Percentiles rank a stretch among this genome's conserved stretches.
phyloP scores from a whole-genome alignment of 2,113 vertebrate species.

The Ictalurus furcatus region DNA sequence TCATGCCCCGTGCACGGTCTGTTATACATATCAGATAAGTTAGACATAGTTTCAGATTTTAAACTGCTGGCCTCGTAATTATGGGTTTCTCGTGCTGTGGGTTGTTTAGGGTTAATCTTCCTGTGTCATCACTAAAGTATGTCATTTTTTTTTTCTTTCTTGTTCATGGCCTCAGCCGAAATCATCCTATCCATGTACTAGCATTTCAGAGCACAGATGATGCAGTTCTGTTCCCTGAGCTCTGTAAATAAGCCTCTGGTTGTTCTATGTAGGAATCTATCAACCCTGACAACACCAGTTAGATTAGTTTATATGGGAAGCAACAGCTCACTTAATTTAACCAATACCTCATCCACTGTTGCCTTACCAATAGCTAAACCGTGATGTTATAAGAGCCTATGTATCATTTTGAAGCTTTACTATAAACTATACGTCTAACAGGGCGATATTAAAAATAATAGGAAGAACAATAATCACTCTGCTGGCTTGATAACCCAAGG shows the following conservation, averaged over 20 bases:
- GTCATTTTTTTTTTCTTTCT: neutral
- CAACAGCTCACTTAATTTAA: neutral
- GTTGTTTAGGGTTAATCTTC: conserved; percentile 30
- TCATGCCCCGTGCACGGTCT: conserved; percentile 14
- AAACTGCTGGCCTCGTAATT: conserved; percentile 21
- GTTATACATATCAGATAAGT: neutral
- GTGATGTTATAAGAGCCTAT: neutral
- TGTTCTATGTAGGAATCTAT: neutral
- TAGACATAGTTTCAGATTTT: conserved; percentile 37
- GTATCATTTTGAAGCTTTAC: neutral
- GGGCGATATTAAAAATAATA: neutral
- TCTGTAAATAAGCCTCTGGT: neutral
- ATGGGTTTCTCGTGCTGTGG: conserved; percentile 10
- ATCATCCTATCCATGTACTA: neutral
- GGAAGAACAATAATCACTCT: neutral
- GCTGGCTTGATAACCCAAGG: neutral
- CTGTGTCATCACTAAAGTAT: conserved; percentile 35
- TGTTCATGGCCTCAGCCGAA: neutral
- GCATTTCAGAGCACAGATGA: neutral
- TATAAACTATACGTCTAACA: neutral
- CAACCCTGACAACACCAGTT: neutral
- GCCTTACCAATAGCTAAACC: neutral
- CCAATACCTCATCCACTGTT: neutral
- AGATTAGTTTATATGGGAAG: neutral
- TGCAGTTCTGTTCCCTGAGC: neutral